Evolutionary conservation across 2,113 vertebrate genomes (phyloP).

Genomic region (Dendrocopos noguchii): DNA sequence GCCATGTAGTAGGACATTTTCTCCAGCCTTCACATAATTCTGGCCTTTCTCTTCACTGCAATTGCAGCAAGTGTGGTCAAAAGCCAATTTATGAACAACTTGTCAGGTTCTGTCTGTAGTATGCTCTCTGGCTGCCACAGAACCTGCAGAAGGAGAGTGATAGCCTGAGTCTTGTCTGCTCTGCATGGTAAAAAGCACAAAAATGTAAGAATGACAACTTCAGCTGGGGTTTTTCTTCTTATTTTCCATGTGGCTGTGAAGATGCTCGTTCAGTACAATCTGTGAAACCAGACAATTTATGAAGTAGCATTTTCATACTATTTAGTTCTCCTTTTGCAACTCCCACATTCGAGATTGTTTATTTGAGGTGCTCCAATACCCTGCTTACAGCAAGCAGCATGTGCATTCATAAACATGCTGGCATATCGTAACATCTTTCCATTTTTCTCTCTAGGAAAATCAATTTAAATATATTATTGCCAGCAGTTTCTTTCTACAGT

Average conservation of each 20-base stretch:
- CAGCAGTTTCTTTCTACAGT: constrained; percentile 45
- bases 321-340: constrained; percentile 7
- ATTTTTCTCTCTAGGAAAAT: constrained; percentile 26
- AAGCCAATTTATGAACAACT: not conserved
- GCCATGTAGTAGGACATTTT: not conserved
- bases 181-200: not conserved
- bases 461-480: constrained; percentile 43
- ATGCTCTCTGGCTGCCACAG: not conserved
- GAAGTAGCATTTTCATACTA: not conserved
- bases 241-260: not conserved
- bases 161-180: not conserved
- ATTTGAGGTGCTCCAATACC: constrained; percentile 31
- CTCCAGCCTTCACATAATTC: not conserved
- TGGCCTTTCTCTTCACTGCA: not conserved
- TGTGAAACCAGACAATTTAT: constrained; percentile 17
- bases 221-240: not conserved
- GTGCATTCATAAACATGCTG: constrained; percentile 29
- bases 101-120: not conserved
- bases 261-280: constrained; percentile 11
- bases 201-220: not conserved
- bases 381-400: constrained; percentile 21
- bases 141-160: not conserved
- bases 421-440: constrained; percentile 21
- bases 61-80: not conserved
- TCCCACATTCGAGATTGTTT: not conserved